Base-by-base conservation (phyloP, 2,113 vertebrate genomes). In the Xenopus tropicalis region DNA sequence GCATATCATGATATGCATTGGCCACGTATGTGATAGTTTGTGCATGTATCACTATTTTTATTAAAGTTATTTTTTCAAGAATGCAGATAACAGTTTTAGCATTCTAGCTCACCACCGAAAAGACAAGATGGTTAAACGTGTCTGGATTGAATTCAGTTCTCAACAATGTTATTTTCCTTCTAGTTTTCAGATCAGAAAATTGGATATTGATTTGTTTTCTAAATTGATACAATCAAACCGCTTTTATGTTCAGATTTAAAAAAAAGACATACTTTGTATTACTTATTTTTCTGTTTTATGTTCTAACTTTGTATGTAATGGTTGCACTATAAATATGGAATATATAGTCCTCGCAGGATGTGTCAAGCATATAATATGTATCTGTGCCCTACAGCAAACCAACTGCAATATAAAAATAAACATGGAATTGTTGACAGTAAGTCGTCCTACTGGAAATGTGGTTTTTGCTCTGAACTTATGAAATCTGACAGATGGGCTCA, bases 351-450 rank as follows among this genome's bases (percentile, higher is more conserved):
- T 46, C 37, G 44, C 37, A 43, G 54, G 68, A 61, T 20, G 42
- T 70, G 56, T 48, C 37, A 64, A 64, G 29, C 37, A 44, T 43
- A 21, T 42, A 70, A 70, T 70, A 59, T 70, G 56, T 70, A 70
- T 70, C 42, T 70, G 69, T 70, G 21, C 56, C 69, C 69, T 70
- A 70, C 69, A 61, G 69, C 69, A 46, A 65, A 56, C 7, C 17
- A 72, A 62, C 48, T 42, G 20, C 48, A 65, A 22, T 56, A 44
- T 65, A 57, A 65, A 65, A 63, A 63, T 52, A 71, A 71, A 42
- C 22, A 71, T 21, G 9, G 54, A 52, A 64, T 1, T 72, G 59
- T 57, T 71, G 17, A 62, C 20, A 72, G 61, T 56, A 43, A 37
- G 25, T 65, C 43, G 51, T 65, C 44, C 9, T 29, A 11, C n/a